These are phyloP conservation scores for Onychostruthus taczanowskii DNA, from an alignment of 2,113 vertebrate species.

Conservation along the genomic window DNA sequence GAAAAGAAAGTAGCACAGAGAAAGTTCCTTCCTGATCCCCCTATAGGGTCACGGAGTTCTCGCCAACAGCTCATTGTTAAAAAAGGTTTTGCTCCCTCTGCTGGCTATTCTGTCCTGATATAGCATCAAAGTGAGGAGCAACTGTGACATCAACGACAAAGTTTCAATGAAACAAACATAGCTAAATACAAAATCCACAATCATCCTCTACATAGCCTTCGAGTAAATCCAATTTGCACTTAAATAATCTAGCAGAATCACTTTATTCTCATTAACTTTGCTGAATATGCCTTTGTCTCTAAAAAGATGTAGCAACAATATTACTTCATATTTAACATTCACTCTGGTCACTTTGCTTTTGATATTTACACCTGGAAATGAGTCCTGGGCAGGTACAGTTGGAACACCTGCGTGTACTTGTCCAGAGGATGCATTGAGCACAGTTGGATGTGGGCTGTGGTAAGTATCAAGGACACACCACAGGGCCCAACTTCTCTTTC, in stretches of 20 bases:
- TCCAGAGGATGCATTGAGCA: neutral
- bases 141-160: neutral
- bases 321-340: neutral
- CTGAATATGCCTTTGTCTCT: neutral
- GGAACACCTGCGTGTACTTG: neutral
- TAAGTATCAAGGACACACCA: neutral
- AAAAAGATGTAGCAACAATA: neutral
- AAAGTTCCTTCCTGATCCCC: neutral
- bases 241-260: neutral
- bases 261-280: neutral
- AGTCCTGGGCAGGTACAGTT: neutral
- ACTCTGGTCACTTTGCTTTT: neutral
- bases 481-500: neutral
- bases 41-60: neutral
- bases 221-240: neutral
- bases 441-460: neutral
- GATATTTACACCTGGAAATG: neutral
- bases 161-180: neutral
- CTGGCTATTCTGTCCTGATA: neutral
- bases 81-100: slow-evolving; percentile 38
- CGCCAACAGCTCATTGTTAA: neutral
- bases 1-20: neutral
- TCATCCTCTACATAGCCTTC: neutral
- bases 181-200: neutral
- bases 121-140: neutral